Evolutionary conservation across 2,888 invertebrate species (phyloP), one percentile per base, ranked within the genome.

Genomic region (Tetheella fluctuosa): DNA sequence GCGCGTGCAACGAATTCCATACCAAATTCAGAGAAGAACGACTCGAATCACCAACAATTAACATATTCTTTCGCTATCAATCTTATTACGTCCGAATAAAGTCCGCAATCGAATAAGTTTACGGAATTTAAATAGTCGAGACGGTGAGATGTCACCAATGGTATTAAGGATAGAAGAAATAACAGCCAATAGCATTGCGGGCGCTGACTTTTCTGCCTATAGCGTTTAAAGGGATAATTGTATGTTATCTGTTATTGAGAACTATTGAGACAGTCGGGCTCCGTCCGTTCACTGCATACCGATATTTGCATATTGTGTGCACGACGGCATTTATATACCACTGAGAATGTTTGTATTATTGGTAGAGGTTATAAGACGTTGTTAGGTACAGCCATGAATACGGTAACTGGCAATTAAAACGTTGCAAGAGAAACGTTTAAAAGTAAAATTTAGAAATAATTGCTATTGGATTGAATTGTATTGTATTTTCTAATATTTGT

Each of bases 1-100:
- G 81, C 70, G 81, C 90, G 88, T 89, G 90, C 71, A 67, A 78
- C 58, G 90, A 81, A 90, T 90, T 79, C 84, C 78, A 69, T 67
- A 71, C 76, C 74, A 72, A 76, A 79, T 83, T 77, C 76, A 80
- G 69, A 72, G 80, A 83, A 83, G 68, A 70, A 69, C 74, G n/a
- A 39, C n/a, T 39, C n/a, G 39, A 39, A 39, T n/a, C 34, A 34
- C 39, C 6, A 39, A 74, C 57, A 62, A 76, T 74, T 74, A 71
- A 68, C 71, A 71, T 68, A 64, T 64, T 57, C 74, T 55, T 58
- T 52, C 54, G 48, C 48, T 59, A 60, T 69, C 63, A 59, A 67
- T 71, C 80, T 77, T 86, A 82, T 72, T 59, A 2, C 67, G 28
- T 61, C 13, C 54, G 34, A 57, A 71, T 79, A 83, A 67, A 75